Conservation (phyloP, 2,888 invertebrate species). For the Calameuta pallipes region DNA sequence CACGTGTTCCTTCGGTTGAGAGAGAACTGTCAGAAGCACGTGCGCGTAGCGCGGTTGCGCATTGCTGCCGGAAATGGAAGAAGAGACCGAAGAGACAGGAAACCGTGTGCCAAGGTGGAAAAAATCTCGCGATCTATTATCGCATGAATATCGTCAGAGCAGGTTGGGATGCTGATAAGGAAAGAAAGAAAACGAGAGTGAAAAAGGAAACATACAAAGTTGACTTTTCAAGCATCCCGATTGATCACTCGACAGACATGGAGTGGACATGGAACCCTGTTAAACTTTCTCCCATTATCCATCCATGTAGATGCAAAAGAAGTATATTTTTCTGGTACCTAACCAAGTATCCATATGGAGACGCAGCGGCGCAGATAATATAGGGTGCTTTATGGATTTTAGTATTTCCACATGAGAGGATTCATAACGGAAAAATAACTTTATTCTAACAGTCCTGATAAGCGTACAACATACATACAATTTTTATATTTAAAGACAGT, state of each 20-base stretch:
- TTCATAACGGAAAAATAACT: neutral
- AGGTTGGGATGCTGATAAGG: neutral
- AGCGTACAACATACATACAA: neutral
- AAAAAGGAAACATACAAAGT: neutral
- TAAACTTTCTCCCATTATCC: neutral
- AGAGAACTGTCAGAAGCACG: neutral
- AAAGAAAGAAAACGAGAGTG: neutral
- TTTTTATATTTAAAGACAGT: no score
- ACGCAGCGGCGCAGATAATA: neutral
- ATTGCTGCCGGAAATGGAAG: neutral
- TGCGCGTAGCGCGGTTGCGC: neutral
- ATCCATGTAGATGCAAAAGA: neutral
- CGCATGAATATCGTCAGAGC: neutral
- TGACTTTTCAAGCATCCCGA: neutral
- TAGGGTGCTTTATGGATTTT: neutral
- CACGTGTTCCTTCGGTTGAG: neutral
- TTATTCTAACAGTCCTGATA: neutral
- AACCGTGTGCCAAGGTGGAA: neutral
- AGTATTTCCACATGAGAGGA: neutral
- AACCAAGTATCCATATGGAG: neutral
- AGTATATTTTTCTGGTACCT: neutral
- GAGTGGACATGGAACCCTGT: neutral
- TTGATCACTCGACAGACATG: neutral
- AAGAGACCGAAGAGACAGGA: neutral
- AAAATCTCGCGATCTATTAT: neutral